Evolutionary conservation across 2,113 vertebrate species (phyloP).

Genomic region (Clarias macrocephalus): DNA sequence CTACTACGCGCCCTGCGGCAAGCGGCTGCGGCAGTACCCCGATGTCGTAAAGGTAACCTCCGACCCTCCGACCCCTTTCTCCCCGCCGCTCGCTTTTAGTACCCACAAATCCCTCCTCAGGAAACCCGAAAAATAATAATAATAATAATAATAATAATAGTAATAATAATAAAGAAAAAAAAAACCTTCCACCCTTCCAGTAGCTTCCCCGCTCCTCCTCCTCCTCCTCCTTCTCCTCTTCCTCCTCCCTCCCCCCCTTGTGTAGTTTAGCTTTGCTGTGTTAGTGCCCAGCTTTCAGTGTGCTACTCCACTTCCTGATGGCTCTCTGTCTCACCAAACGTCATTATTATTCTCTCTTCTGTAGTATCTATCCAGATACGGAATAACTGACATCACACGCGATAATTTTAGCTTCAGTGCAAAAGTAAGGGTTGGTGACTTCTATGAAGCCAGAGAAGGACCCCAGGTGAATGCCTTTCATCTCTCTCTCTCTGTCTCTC

Average conservation of each 20-base stretch:
- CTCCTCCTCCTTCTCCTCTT: constrained; percentile 22
- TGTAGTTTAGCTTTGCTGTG: constrained; percentile 55
- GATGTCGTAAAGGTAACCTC: constrained; percentile 93
- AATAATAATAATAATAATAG: too few species aligned
- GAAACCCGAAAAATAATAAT: background rate
- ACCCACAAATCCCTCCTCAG: constrained; percentile 18
- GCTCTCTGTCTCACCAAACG: constrained; percentile 65
- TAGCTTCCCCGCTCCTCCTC: constrained; percentile 12
- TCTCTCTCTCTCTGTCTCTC: constrained; percentile 65
- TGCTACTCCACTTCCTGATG: constrained; percentile 52
- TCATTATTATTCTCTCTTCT: constrained; percentile 86
- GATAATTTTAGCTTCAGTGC: constrained; percentile 99
- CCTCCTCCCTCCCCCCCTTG: constrained; percentile 19
- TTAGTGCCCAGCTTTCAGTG: constrained; percentile 48
- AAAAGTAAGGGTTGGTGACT: constrained; percentile 99
- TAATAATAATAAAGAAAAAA: background rate
- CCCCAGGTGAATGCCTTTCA: constrained; percentile 90
- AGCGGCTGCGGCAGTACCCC: constrained; percentile 95
- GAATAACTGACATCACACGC: constrained; percentile 99
- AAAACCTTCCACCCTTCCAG: background rate
- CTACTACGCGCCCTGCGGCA: constrained; percentile 94
- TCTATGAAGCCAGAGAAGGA: constrained; percentile 99
- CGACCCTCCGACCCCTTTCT: background rate
- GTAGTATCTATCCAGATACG: constrained; percentile 99
- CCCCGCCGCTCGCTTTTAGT: constrained; percentile 19